A percentile compares a stretch with the other conserved stretches of the same genome.
Conservation (phyloP, 2,113 vertebrate genomes). For the Urocolius indicus region DNA sequence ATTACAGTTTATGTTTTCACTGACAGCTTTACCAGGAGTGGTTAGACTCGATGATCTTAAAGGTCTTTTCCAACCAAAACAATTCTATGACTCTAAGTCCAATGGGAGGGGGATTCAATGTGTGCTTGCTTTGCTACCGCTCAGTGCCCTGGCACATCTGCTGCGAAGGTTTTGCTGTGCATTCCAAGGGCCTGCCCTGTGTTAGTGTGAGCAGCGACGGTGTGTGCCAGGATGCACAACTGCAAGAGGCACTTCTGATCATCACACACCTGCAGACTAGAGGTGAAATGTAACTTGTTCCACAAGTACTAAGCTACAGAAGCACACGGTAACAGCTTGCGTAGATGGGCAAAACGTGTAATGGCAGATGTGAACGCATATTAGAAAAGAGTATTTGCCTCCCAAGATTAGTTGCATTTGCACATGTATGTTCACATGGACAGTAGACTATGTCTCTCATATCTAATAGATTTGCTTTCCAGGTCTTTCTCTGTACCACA, state of each 20-base stretch:
- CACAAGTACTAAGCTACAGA: not conserved
- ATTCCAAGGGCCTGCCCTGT: accelerated
- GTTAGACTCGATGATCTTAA: too few species aligned
- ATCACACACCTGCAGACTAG: not conserved
- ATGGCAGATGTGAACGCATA: not conserved
- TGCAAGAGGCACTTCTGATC: not conserved
- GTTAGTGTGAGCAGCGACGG: accelerated
- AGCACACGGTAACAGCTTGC: not conserved
- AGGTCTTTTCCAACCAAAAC: too few species aligned
- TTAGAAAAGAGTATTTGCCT: not conserved
- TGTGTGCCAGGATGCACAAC: not conserved
- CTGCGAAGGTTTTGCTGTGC: not conserved
- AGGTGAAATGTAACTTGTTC: not conserved
- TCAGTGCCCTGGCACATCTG: accelerated
- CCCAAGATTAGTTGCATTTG: not conserved
- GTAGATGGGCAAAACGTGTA: not conserved
- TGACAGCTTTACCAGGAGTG: not conserved
- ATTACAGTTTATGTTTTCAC: not conserved
- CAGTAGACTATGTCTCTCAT: not conserved
- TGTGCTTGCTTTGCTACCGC: not conserved
- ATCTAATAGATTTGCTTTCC: not conserved
- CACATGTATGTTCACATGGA: accelerated
- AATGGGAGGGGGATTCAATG: accelerated
- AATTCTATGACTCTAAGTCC: not conserved
- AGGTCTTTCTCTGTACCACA: not conserved